These are phyloP conservation scores for Agriopis marginaria DNA, from an alignment of 2,888 invertebrate species.

Conservation along the genomic window DNA sequence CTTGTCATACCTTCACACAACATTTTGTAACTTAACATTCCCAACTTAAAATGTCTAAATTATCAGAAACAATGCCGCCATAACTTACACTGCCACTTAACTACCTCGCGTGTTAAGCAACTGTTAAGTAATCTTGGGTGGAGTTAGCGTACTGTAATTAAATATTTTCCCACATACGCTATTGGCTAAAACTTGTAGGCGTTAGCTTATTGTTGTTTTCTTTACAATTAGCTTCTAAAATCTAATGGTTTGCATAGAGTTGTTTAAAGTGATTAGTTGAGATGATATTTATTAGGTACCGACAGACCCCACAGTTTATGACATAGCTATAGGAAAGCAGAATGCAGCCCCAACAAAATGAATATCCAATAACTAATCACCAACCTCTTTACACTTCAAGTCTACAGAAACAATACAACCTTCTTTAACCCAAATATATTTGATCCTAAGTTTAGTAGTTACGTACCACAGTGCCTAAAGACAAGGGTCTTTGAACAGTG, in stretches of 20 bases:
- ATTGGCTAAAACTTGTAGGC: slow-evolving; percentile 28
- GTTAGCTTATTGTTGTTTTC: slow-evolving; percentile 2
- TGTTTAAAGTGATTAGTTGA: not conserved
- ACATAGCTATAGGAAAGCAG: too few species aligned
- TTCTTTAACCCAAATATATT: too few species aligned
- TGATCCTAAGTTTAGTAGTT: too few species aligned
- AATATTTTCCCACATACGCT: slow-evolving; percentile 16
- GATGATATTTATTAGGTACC: too few species aligned
- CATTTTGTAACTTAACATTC: not conserved
- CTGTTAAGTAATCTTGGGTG: slow-evolving; percentile 15
- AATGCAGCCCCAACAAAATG: too few species aligned
- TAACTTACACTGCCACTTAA: slow-evolving; percentile 13
- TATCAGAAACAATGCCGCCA: slow-evolving; percentile 15
- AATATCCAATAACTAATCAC: too few species aligned
- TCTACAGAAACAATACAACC: too few species aligned
- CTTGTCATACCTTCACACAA: not conserved
- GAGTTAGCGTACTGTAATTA: slow-evolving; percentile 22
- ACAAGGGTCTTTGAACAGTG: too few species aligned
- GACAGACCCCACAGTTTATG: too few species aligned
- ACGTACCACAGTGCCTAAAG: too few species aligned
- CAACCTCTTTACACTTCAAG: too few species aligned
- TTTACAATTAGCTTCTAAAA: not conserved
- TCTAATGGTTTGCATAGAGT: not conserved
- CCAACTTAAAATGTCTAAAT: slow-evolving; percentile 8
- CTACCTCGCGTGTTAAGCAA: slow-evolving; percentile 23